These are phyloP conservation scores for Stylophora pistillata DNA, from an alignment of 64 coral and sea anemone species.

Conservation along the genomic window DNA sequence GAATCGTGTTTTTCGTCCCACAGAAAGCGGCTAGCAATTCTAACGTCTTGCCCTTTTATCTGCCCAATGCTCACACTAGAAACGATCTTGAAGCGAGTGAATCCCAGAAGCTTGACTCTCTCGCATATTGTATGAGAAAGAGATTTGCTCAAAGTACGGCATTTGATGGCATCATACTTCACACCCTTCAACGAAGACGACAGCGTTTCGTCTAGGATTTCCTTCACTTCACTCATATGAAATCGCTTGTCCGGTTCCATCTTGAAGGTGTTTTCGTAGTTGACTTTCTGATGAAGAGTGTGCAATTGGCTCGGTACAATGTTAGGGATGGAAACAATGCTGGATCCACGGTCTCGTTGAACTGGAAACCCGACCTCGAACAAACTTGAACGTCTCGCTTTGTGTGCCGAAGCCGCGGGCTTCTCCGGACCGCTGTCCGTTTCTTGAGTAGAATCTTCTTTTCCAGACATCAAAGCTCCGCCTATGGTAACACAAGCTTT, in stretches of 20 bases:
- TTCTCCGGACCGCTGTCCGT: background rate
- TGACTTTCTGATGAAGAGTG: slow-evolving; percentile 52
- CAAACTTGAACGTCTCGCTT: slow-evolving; percentile 72
- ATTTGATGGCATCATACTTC: slow-evolving; percentile 74
- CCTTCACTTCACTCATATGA: slow-evolving; percentile 82
- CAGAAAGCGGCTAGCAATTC: slow-evolving; percentile 94
- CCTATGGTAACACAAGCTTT: background rate
- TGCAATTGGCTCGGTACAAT: slow-evolving; percentile 77
- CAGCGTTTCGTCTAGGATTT: slow-evolving; percentile 82
- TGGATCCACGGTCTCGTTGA: slow-evolving; percentile 82
- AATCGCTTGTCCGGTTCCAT: slow-evolving; percentile 95
- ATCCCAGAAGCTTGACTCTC: slow-evolving; percentile 89
- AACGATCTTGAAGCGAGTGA: slow-evolving; percentile 81
- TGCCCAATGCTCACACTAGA: slow-evolving; percentile 88
- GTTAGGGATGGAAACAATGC: slow-evolving; percentile 82
- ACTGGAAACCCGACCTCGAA: slow-evolving; percentile 96
- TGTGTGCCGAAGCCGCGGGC: background rate
- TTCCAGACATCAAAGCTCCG: background rate
- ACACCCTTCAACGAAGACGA: slow-evolving; percentile 67
- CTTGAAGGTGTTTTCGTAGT: slow-evolving; percentile 98
- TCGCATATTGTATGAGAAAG: slow-evolving; percentile 90
- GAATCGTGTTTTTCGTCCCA: slow-evolving; percentile 99
- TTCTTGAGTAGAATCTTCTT: background rate
- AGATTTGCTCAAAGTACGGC: slow-evolving; percentile 68
- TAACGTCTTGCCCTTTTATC: slow-evolving; percentile 90